Conservation (phyloP, 1,140 invertebrate species). For the Drosophila parabipectinata region DNA sequence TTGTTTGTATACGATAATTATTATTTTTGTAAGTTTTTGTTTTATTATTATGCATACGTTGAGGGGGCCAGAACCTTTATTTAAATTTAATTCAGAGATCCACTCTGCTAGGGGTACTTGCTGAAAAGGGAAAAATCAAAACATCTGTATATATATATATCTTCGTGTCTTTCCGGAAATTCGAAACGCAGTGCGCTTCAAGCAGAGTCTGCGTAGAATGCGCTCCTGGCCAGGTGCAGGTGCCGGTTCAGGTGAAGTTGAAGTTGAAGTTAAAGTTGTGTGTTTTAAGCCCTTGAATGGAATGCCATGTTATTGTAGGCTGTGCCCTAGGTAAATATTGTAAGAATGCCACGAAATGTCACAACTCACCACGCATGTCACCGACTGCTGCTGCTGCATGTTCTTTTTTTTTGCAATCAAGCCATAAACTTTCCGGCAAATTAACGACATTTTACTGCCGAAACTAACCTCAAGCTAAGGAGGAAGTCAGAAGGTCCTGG, state of each 20-base stretch:
- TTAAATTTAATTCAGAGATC: neutral
- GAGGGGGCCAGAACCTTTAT: neutral
- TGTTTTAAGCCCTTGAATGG: constrained; percentile 69
- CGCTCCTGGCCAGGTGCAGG: constrained; percentile 66
- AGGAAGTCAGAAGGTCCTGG: neutral
- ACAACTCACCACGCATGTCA: constrained; percentile 12
- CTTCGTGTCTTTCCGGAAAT: constrained; percentile 9
- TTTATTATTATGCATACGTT: neutral
- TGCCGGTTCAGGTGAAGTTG: constrained; percentile 50
- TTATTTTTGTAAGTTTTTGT: no score
- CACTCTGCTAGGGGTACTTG: neutral
- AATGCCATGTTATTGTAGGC: constrained; percentile 68
- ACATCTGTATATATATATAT: constrained; percentile 11
- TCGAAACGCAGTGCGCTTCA: constrained; percentile 56
- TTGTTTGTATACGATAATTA: no score
- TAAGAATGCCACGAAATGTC: neutral
- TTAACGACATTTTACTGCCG: constrained; percentile 42
- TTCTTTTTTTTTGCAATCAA: constrained; percentile 24
- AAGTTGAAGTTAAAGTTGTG: constrained; percentile 40
- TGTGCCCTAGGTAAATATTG: constrained; percentile 65
- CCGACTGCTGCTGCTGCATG: constrained; percentile 4
- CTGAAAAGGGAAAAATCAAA: neutral
- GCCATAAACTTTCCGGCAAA: constrained; percentile 39
- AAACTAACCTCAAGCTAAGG: constrained; percentile 52
- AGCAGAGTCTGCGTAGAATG: constrained; percentile 62